Conservation (phyloP, 2,797 vertebrate genomes). For the Pampus argenteus region DNA sequence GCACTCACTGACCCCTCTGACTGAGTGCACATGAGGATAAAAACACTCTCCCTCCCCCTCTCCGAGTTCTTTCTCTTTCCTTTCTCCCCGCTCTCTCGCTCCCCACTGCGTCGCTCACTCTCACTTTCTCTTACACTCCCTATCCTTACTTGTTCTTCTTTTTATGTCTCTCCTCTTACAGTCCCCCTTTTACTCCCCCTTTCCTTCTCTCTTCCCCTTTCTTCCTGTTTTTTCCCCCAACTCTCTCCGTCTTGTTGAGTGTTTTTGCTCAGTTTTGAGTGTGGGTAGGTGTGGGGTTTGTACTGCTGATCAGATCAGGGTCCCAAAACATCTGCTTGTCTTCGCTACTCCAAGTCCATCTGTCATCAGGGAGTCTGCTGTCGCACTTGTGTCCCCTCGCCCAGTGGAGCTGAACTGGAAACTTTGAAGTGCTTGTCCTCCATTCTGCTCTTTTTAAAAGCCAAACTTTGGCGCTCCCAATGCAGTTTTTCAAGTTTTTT, state of each 20-base stretch:
- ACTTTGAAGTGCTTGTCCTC: conserved; percentile 72
- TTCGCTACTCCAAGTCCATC: conserved; percentile 67
- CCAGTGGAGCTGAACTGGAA: conserved; percentile 71
- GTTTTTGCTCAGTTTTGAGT: conserved; percentile 38
- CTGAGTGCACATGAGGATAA: conserved; percentile 80
- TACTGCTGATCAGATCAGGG: conserved; percentile 63
- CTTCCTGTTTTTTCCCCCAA: neutral
- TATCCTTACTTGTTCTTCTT: conserved; percentile 37
- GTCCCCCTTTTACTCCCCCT: conserved; percentile 12
- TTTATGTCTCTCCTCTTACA: conserved; percentile 28
- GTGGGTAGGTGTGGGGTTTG: conserved; percentile 42
- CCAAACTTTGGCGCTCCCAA: conserved; percentile 55
- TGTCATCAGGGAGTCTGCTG: conserved; percentile 68
- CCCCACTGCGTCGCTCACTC: conserved; percentile 61
- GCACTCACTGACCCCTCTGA: conserved; percentile 84
- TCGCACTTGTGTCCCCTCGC: conserved; percentile 45
- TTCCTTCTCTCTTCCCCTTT: conserved; percentile 7
- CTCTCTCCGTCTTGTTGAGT: conserved; percentile 17
- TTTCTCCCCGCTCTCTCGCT: conserved; percentile 51
- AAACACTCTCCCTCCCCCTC: conserved; percentile 65
- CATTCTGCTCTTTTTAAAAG: conserved; percentile 70
- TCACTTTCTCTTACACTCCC: conserved; percentile 59
- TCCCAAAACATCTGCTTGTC: conserved; percentile 79
- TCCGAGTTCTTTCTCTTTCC: conserved; percentile 53
- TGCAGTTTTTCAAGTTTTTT: conserved; percentile 60